A percentile compares a stretch with the other conserved stretches of the same genome.
Evolutionary conservation across 1,140 invertebrate genomes (phyloP).

Genomic region (Drosophila nasuta): DNA sequence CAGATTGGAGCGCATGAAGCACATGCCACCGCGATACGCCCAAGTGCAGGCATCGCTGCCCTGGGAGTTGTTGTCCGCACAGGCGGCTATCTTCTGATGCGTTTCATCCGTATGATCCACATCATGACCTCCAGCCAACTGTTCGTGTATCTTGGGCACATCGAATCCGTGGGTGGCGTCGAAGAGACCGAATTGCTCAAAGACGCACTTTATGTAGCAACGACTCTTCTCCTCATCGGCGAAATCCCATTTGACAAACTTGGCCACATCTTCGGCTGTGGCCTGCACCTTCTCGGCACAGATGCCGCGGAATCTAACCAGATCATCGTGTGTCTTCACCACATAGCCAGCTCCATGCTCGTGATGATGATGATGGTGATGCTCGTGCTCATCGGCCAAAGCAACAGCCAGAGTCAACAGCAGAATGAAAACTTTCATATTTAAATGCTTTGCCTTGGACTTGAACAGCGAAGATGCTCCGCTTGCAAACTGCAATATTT

Average conservation of each 20-base stretch:
- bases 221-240: slow-evolving; percentile 73
- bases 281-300: slow-evolving; percentile 67
- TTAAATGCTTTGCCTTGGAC: not conserved
- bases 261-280: slow-evolving; percentile 58
- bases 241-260: slow-evolving; percentile 75
- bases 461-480: slow-evolving; percentile 13
- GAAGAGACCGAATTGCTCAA: slow-evolving; percentile 77
- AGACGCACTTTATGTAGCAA: slow-evolving; percentile 78
- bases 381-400: slow-evolving; percentile 43
- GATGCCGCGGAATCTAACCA: slow-evolving; percentile 53
- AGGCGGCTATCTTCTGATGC: slow-evolving; percentile 67
- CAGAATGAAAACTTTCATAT: slow-evolving; percentile 58
- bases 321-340: slow-evolving; percentile 71
- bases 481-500: slow-evolving; percentile 47
- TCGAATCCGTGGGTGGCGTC: slow-evolving; percentile 74
- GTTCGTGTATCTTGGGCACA: slow-evolving; percentile 76
- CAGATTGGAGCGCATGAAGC: slow-evolving; percentile 71
- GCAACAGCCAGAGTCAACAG: slow-evolving; percentile 42
- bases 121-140: slow-evolving; percentile 51
- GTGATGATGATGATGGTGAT: slow-evolving; percentile 44
- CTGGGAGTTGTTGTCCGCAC: slow-evolving; percentile 66
- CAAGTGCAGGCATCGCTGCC: slow-evolving; percentile 66
- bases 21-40: slow-evolving; percentile 76
- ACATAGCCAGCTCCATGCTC: slow-evolving; percentile 52
- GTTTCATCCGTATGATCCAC: slow-evolving; percentile 69